A percentile compares a stretch with the other conserved stretches of the same genome.
Conservation (phyloP, 2,888 invertebrate genomes). For the Ophion ventricosus region DNA sequence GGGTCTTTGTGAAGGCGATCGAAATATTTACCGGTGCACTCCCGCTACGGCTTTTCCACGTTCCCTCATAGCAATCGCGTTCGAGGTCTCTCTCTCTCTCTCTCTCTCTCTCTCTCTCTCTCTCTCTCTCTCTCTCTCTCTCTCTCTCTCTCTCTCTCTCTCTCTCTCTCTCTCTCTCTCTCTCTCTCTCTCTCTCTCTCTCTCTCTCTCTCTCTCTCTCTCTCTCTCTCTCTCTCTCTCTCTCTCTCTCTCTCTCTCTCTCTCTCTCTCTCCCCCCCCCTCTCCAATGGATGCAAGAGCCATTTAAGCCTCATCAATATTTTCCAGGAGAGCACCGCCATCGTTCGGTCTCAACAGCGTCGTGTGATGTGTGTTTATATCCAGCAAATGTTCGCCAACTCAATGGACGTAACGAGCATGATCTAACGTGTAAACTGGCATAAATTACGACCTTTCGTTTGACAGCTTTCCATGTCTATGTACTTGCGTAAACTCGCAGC, state of each 20-base stretch:
- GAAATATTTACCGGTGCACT: slow-evolving; percentile 61
- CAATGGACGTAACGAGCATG: slow-evolving; percentile 1
- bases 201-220: no score
- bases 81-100: no score
- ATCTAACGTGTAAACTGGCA: slow-evolving; percentile 11
- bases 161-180: neutral
- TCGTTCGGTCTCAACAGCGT: slow-evolving; percentile 36
- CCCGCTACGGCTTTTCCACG: slow-evolving; percentile 43
- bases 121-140: no score
- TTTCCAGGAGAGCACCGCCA: slow-evolving; percentile 55
- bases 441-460: slow-evolving; percentile 6
- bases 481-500: slow-evolving; percentile 1
- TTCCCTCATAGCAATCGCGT: slow-evolving; percentile 4
- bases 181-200: neutral
- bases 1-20: slow-evolving; percentile 58
- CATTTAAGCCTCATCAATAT: slow-evolving; percentile 62
- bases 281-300: slow-evolving; percentile 41
- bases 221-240: neutral
- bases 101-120: slow-evolving; percentile 1
- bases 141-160: no score
- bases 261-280: neutral
- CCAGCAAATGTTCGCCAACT: neutral
- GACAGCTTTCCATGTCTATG: neutral
- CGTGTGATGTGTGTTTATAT: slow-evolving; percentile 6
- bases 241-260: neutral